A percentile compares a stretch with the other conserved stretches of the same genome.
Evolutionary conservation across 2,113 vertebrate genomes (phyloP).

Genomic region (Sceloporus undulatus): DNA sequence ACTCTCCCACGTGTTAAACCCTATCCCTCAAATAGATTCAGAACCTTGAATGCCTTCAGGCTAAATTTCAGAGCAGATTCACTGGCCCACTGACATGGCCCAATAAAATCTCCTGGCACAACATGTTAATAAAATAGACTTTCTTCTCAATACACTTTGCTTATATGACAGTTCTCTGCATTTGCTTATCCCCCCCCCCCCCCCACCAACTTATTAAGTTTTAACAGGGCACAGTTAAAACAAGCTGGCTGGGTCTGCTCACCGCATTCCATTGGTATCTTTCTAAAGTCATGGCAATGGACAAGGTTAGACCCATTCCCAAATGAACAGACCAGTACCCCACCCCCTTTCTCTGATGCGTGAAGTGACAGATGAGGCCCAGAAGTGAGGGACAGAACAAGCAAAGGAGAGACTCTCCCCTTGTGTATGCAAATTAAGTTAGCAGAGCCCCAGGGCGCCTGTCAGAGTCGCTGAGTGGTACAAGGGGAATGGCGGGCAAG

Average conservation of each 20-base stretch:
- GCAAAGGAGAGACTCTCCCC: neutral
- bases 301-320: neutral
- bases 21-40: no score
- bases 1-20: no score
- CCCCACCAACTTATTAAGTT: no score
- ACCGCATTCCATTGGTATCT: neutral
- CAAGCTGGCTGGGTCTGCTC: neutral
- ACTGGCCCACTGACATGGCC: no score
- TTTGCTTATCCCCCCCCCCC: neutral
- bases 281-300: neutral
- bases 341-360: neutral
- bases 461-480: constrained; percentile 1
- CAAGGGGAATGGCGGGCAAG: constrained; percentile 53
- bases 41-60: no score
- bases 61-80: no score
- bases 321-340: neutral
- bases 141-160: neutral
- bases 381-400: neutral
- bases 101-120: neutral
- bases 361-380: neutral
- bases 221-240: neutral
- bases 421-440: neutral
- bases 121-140: neutral
- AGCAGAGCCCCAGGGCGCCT: neutral
- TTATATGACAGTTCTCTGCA: neutral